These are phyloP conservation scores for Leptodirus hochenwartii DNA, from an alignment of 2,888 invertebrate genomes.

Conservation along the genomic window DNA sequence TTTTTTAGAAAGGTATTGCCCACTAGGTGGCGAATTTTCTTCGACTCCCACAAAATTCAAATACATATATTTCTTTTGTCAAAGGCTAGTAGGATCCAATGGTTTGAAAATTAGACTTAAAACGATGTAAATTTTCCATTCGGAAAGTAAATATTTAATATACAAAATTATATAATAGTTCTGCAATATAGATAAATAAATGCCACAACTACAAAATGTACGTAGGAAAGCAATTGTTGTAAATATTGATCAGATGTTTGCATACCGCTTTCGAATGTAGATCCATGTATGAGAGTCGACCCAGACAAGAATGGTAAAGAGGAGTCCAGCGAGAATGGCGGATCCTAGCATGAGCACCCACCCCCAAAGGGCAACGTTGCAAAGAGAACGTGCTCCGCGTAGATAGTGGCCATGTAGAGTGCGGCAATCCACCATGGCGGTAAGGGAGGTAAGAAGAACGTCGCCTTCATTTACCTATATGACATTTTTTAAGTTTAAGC, in stretches of 20 bases:
- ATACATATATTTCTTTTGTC: too few relatives aligned
- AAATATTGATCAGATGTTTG: slow-evolving; percentile 8
- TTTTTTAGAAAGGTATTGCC: too few relatives aligned
- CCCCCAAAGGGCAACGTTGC: slow-evolving; percentile 67
- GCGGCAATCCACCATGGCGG: slow-evolving; percentile 65
- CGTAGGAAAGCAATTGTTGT: too few relatives aligned
- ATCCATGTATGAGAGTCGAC: slow-evolving; percentile 96
- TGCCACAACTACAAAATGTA: slow-evolving; percentile 1
- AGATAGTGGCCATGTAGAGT: slow-evolving; percentile 69
- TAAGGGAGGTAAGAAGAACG: slow-evolving; percentile 44
- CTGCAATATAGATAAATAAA: slow-evolving; percentile 4
- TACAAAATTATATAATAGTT: too few relatives aligned
- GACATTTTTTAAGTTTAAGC: too few relatives aligned
- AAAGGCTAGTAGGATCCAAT: too few relatives aligned
- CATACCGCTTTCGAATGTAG: slow-evolving; percentile 78
- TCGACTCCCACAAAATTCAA: too few relatives aligned
- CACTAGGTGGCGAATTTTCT: too few relatives aligned
- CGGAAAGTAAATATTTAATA: too few relatives aligned
- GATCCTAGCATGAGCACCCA: slow-evolving; percentile 74
- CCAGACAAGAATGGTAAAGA: slow-evolving; percentile 84
- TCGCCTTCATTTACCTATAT: slow-evolving; percentile 43
- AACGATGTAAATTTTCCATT: too few relatives aligned
- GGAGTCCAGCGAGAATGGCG: slow-evolving; percentile 68
- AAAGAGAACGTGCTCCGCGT: slow-evolving; percentile 60
- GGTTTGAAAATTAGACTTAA: too few relatives aligned